These are phyloP conservation scores for Lutjanus argentimaculatus DNA, from an alignment of 2,797 vertebrate species.

Conservation along the genomic window DNA sequence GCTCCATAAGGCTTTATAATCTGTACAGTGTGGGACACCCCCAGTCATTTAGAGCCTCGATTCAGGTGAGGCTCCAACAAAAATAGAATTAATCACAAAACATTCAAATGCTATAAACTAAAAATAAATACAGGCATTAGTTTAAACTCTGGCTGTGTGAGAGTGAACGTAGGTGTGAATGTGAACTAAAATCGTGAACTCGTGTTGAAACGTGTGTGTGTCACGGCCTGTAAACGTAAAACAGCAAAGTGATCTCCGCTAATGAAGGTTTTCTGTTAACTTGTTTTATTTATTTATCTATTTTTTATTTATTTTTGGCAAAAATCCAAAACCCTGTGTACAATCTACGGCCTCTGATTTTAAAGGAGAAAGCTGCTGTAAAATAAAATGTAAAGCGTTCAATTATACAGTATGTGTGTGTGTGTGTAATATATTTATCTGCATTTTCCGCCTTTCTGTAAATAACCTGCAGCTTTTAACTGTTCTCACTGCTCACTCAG, in stretches of 20 bases:
- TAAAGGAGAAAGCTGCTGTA: conserved; percentile 3
- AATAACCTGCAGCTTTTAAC: conserved; percentile 1
- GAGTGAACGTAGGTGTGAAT: conserved; percentile 1
- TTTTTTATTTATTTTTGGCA: conserved; percentile 49
- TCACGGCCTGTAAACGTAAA: conserved; percentile 47
- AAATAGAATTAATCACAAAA: not conserved
- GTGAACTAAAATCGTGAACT: conserved; percentile 9
- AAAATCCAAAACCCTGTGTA: conserved; percentile 35
- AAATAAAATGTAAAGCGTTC: conserved; percentile 19
- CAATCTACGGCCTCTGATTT: conserved; percentile 17
- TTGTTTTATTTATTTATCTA: no score
- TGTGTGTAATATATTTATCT: not conserved
- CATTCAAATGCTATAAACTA: not conserved
- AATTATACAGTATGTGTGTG: not conserved
- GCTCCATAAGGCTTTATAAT: no score
- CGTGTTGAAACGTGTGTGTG: no score
- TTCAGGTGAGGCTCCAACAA: not conserved
- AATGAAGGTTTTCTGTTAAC: conserved; percentile 22
- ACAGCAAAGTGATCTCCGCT: conserved; percentile 45
- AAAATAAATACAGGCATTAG: not conserved
- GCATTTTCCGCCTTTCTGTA: not conserved
- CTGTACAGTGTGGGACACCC: no score
- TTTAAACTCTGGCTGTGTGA: no score
- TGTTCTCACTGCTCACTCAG: not conserved
- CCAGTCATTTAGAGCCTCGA: no score